Evolutionary conservation across 2,888 invertebrate genomes (phyloP), one percentile per base, ranked within the genome.

Genomic region (Macaria notata): DNA sequence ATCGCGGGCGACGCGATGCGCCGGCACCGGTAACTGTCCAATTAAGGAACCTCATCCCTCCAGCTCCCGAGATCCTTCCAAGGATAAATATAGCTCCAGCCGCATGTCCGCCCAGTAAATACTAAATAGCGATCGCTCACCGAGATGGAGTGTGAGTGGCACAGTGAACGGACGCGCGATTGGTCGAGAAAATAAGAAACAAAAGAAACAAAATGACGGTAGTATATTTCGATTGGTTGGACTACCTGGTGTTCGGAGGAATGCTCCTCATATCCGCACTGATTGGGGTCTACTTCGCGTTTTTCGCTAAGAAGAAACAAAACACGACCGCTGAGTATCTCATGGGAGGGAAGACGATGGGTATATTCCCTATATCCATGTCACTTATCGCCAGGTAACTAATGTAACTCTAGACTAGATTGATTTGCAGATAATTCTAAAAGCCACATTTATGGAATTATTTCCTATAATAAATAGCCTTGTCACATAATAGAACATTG

Each of bases 361-460:
- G 95, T n/a, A 93, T 95, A 68, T 94, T 95, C 69, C 95, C 95
- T 0, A 95, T 95, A 73, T 95, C 95, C 51, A 95, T 95, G 94
- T 95, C 95, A 9, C 83, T 95, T 58, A 94, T 95, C 66, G 95
- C 95, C 71, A 95, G 95, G 95, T 95, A 31, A 29, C 19, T 46
- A 31, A 41, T 42, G 31, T 6, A 4, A 33, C 33, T 4, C 33
- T 33, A 4, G 33, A n/a, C n/a, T n/a, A n/a, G n/a, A n/a, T n/a
- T n/a, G n/a, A n/a, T n/a, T 19, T 19, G 19, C 19, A 19, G 19
- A 19, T 19, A 19, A 19, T 19, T 19, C 19, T 19, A 19, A 19
- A 19, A 19, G 1, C 19, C 19, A 19, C 19, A 19, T 1, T 19
- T 19, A 19, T 19, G 19, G 19, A 19, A 19, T 19, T 19, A 19